Evolutionary conservation across 1,140 invertebrate genomes (phyloP).

Genomic region (Lasioglossum baleicum): DNA sequence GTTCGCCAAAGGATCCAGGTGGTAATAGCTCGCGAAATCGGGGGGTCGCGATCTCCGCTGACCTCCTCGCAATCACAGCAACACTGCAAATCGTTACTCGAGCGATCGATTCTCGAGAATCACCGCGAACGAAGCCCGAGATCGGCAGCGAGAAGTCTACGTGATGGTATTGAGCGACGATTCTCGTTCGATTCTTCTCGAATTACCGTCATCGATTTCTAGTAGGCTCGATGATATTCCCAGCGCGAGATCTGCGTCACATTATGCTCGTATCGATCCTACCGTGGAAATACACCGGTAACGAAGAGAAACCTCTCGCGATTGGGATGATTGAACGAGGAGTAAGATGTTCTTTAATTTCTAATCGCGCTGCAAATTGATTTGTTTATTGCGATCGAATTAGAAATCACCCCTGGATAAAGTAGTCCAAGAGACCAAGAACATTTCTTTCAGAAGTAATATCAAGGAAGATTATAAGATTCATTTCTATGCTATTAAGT

Average conservation of each 20-base stretch:
- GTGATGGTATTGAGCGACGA: conserved; percentile 65
- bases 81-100: conserved; percentile 56
- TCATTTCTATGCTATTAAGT: no score
- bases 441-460: no score
- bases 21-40: conserved; percentile 58
- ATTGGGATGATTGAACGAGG: neutral
- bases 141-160: conserved; percentile 53
- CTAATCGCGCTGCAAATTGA: neutral
- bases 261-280: neutral
- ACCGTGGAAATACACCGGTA: neutral
- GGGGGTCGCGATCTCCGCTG: conserved; percentile 34
- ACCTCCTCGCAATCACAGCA: conserved; percentile 37
- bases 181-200: conserved; percentile 53
- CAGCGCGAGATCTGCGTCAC: neutral
- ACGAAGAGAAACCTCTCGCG: neutral
- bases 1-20: conserved; percentile 29
- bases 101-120: conserved; percentile 45
- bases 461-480: no score
- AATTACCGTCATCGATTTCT: conserved; percentile 58
- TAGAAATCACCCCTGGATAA: neutral
- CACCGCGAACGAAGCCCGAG: conserved; percentile 29
- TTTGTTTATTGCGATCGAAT: neutral
- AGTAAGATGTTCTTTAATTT: neutral
- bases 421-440: no score
- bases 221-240: conserved; percentile 30